phyloP scores from a whole-genome alignment of 2,113 vertebrate genomes.

The Hirundichthys speculiger region DNA sequence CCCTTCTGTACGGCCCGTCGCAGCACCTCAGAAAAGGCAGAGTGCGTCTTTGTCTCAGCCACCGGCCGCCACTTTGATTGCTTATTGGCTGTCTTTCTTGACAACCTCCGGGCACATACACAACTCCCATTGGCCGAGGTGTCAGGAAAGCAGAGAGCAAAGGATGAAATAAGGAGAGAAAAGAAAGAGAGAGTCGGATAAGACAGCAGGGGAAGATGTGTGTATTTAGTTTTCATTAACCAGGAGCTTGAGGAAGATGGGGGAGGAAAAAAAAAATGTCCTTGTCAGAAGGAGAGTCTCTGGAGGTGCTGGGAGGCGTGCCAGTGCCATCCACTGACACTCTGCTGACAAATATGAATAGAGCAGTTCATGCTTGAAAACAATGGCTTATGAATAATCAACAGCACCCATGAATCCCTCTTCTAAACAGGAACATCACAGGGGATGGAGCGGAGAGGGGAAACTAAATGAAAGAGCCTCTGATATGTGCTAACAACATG shows the following conservation, averaged over 20 bases:
- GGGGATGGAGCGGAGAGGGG: conserved; percentile 39
- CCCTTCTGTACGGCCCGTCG: conserved; percentile 75
- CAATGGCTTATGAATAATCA: conserved; percentile 82
- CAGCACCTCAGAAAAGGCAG: conserved; percentile 76
- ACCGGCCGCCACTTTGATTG: conserved; percentile 88
- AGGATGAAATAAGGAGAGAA: conserved; percentile 53
- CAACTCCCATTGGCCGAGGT: conserved; percentile 93
- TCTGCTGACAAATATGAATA: conserved; percentile 91
- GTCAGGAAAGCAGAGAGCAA: conserved; percentile 72
- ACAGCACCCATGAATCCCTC: conserved; percentile 53
- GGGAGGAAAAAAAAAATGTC: conserved; percentile 87
- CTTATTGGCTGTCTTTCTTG: conserved; percentile 96
- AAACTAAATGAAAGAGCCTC: conserved; percentile 19
- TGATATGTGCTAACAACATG: conserved; percentile 49
- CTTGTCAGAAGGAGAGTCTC: conserved; percentile 93
- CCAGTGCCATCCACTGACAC: conserved; percentile 90
- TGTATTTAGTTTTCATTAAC: conserved; percentile 96
- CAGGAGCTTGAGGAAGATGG: conserved; percentile 86
- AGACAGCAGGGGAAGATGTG: conserved; percentile 81
- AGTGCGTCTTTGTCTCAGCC: conserved; percentile 86
- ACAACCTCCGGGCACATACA: conserved; percentile 90
- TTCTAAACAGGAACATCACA: conserved; percentile 75
- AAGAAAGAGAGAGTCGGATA: conserved; percentile 60
- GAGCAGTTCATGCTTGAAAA: conserved; percentile 74
- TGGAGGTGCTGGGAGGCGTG: conserved; percentile 86